A percentile compares a stretch with the other conserved stretches of the same genome.
Evolutionary conservation across 2,113 vertebrate species (phyloP).

Genomic region (Dendrocopos noguchii): DNA sequence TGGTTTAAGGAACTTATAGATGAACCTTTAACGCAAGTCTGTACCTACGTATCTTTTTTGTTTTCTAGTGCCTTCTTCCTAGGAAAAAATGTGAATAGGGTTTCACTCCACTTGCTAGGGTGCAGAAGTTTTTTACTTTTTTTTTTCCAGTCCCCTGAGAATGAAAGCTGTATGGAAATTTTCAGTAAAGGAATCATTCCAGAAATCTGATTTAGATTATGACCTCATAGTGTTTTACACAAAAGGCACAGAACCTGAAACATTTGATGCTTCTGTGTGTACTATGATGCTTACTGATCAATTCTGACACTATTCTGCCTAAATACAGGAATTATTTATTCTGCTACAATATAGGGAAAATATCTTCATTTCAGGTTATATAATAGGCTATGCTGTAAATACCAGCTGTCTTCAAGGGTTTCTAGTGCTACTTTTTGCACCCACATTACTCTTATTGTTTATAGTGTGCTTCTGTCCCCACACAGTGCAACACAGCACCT

Average conservation of each 20-base stretch:
- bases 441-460: background rate
- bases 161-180: background rate
- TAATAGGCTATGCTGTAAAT: background rate
- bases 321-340: no score
- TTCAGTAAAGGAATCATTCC: background rate
- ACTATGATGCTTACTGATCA: background rate
- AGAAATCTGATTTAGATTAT: background rate
- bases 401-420: background rate
- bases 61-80: background rate
- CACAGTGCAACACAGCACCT: background rate
- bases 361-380: background rate
- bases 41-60: background rate
- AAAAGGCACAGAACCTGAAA: background rate
- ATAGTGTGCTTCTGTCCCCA: background rate
- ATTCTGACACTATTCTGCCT: background rate
- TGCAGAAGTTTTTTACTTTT: background rate
- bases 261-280: background rate
- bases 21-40: background rate
- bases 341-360: background rate
- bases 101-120: background rate
- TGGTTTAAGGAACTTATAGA: background rate
- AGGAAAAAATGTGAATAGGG: background rate
- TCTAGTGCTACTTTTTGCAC: background rate
- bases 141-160: background rate
- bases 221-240: background rate